Evolutionary conservation across 2,797 vertebrate genomes (phyloP).

Genomic region (Semotilus atromaculatus): DNA sequence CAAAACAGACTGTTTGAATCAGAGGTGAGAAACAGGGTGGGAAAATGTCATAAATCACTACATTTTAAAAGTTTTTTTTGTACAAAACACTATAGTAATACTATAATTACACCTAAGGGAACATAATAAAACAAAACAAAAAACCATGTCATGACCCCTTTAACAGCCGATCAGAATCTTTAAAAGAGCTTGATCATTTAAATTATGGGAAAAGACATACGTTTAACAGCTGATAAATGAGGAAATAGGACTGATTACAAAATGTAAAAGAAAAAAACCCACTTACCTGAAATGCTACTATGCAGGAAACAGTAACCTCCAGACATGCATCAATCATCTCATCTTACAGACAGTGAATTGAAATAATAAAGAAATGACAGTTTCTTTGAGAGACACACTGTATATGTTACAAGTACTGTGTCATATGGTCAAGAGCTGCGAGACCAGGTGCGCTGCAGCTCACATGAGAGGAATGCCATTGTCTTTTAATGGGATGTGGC

Average conservation of each 20-base stretch:
- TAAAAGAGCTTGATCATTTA: neutral
- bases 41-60: too few species aligned
- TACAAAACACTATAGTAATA: too few species aligned
- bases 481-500: neutral
- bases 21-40: too few species aligned
- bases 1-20: too few species aligned
- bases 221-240: neutral
- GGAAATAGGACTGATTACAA: neutral
- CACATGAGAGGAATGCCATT: neutral
- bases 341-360: neutral
- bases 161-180: too few species aligned
- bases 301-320: neutral
- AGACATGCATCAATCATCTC: neutral
- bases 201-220: neutral
- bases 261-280: neutral
- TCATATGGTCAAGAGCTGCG: neutral
- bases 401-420: neutral
- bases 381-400: neutral
- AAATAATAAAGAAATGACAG: neutral
- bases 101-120: too few species aligned
- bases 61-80: too few species aligned
- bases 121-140: too few species aligned
- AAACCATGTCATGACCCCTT: too few species aligned
- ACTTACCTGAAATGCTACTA: neutral
- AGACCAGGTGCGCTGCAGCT: neutral